Conservation (phyloP, 2,888 invertebrate genomes). For the Pharmacophagus antenor region DNA sequence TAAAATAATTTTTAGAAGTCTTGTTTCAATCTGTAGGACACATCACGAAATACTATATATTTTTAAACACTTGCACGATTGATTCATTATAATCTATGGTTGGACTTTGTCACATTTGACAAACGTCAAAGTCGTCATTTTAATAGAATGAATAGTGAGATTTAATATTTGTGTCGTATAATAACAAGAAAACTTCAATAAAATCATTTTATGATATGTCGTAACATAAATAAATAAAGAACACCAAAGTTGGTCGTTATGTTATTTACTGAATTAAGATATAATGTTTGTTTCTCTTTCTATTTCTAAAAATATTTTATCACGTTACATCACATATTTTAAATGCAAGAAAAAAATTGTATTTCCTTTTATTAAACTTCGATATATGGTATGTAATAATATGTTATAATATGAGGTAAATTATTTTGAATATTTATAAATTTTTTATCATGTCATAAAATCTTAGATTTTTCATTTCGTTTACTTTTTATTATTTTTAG, state of each 20-base stretch:
- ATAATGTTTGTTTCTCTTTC: conserved; percentile 35
- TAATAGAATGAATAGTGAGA: neutral
- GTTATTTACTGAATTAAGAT: conserved; percentile 1
- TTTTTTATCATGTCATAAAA: neutral
- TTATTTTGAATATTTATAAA: neutral
- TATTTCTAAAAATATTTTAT: conserved; percentile 42
- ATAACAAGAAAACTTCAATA: neutral
- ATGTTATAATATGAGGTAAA: conserved; percentile 1
- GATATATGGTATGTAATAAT: conserved; percentile 55
- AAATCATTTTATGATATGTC: conserved; percentile 1
- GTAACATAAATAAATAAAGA: neutral
- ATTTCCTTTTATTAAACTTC: conserved; percentile 55
- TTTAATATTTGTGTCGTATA: neutral
- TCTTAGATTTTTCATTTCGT: too few relatives aligned
- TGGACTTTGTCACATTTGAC: neutral
- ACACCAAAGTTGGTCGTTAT: neutral
- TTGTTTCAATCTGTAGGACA: too few relatives aligned
- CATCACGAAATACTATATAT: too few relatives aligned
- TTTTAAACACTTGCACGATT: too few relatives aligned
- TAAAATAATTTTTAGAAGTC: too few relatives aligned
- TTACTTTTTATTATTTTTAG: too few relatives aligned
- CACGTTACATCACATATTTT: conserved; percentile 46
- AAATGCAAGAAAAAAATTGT: conserved; percentile 47
- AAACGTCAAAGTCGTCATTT: neutral
- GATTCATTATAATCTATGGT: neutral